Base-by-base conservation (phyloP, 2,113 vertebrate species). In the Coregonus clupeaformis region DNA sequence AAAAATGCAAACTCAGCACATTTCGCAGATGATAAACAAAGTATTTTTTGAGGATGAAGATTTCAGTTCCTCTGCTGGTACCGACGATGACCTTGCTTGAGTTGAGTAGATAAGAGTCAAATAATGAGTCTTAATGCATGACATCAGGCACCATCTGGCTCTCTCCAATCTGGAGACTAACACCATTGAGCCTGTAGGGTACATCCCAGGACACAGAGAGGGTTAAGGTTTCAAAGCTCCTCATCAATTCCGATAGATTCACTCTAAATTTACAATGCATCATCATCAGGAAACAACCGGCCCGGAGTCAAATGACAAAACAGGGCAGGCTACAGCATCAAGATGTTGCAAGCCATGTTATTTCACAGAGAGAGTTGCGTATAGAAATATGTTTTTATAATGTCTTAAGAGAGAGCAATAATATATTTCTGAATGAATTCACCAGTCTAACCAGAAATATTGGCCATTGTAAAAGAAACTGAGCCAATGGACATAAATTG, bases 141-240 rank as follows among this genome's bases (percentile, higher is more conserved):
- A 86, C 86, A 84, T 91, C 86, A 52, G 78, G 80, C 75, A 80
- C 88, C 91, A 91, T 90, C 91, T 91, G 91, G 78, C 76, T 78
- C 62, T 12, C 63, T 79, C 71, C 74, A 66, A 72, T 85, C 80
- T 70, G 68, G 22, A 78, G 74, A 76, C 75, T 32, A 80, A 72
- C 86, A 68, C 79, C 6, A 74, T 75, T 14, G 80, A 83, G 85
- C 83, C 82, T 6, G 72, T 0, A 0, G 27, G 81, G 71, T 77
- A n/a, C n/a, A n/a, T n/a, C n/a, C n/a, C 55, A 70, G n/a, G 73
- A 22, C 57, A 73, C 70, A n/a, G 77, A 49, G 25, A 3, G 29
- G 18, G 77, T 67, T 86, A 67, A 18, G 74, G 72, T 83, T 79
- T 81, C 78, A 32, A 42, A 71, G 36, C 74, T 45, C 49, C 7